Base-by-base conservation (phyloP, 2,113 vertebrate genomes). In the Panthera uncia region DNA sequence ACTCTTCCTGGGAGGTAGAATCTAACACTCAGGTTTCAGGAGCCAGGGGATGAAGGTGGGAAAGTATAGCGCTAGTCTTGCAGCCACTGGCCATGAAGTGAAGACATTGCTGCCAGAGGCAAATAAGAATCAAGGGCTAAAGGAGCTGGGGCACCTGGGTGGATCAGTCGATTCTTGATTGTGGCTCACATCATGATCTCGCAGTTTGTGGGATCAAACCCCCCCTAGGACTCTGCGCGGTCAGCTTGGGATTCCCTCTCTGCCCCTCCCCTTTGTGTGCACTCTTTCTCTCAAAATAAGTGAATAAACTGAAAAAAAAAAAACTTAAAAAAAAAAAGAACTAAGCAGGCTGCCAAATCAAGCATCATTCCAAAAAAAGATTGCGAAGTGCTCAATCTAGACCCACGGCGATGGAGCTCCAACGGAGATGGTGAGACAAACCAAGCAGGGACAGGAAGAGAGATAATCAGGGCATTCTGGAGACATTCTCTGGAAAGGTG, bases 211-310 rank as follows among this genome's bases (percentile, higher is more conserved):
- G 57, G 57, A 23, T 61, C 57, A 61, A 61, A 7, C 2, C 21
- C 21, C 57, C 3, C 3, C 0, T 9, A 61, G 21, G 57, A 3
- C 21, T 61, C 21, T 3, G 7, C 21, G 2, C 15, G 52, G 21
- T 61, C 57, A 23, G 21, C 57, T 61, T 61, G 57, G 21, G 21
- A 61, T 61, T 61, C 57, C 23, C 57, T 61, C 21, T 61, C 57
- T 61, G 57, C 21, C 57, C 57, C 21, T 61, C 21, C 21, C 21
- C 8, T 61, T 61, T 61, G 57, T 61, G 19, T 8, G 57, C 8
- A 61, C 57, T 61, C 57, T 61, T 61, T 23, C 57, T 61, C 57
- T 61, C 57, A 61, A 23, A 23, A 61, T 25, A 61, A 61, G 23
- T 61, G 7, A 61, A 61, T 61, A 61, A 61, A 61, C 21, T 61